Conservation (phyloP, 1,140 invertebrate genomes). For the Yoshiicerus persimilis region DNA sequence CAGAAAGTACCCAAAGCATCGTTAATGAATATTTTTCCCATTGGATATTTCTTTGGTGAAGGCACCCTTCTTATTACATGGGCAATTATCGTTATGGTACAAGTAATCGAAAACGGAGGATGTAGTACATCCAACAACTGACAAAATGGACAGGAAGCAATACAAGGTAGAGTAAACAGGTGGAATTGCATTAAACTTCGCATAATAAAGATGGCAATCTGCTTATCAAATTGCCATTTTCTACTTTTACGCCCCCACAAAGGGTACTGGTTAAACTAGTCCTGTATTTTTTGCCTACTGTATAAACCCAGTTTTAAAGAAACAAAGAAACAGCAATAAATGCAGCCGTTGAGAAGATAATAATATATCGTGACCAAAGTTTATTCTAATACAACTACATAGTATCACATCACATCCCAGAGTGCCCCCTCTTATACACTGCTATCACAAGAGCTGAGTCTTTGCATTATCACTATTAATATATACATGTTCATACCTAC, state of each 20-base stretch:
- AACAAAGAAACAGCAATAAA: not conserved
- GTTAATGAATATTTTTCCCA: not conserved
- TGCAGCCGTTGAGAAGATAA: not conserved
- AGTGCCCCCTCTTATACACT: too few species aligned
- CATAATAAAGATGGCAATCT: slow-evolving; percentile 8
- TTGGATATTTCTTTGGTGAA: not conserved
- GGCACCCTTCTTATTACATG: not conserved
- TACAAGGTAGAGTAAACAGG: not conserved
- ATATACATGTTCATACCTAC: too few species aligned
- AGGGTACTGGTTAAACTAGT: not conserved
- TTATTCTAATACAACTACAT: not conserved
- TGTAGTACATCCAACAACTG: not conserved
- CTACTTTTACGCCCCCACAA: not conserved
- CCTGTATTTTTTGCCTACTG: not conserved
- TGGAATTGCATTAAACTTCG: not conserved
- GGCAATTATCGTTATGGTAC: not conserved
- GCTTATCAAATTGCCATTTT: not conserved
- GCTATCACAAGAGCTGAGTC: too few species aligned
- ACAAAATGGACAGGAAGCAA: not conserved
- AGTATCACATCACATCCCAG: too few species aligned
- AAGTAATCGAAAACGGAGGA: not conserved
- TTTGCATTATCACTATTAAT: too few species aligned
- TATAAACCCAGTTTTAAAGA: not conserved
- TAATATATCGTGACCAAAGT: not conserved
- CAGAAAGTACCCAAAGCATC: not conserved